Evolutionary conservation across 1,140 invertebrate genomes (phyloP), one percentile per base, ranked within the genome.

Genomic region (Drosophila teissieri): DNA sequence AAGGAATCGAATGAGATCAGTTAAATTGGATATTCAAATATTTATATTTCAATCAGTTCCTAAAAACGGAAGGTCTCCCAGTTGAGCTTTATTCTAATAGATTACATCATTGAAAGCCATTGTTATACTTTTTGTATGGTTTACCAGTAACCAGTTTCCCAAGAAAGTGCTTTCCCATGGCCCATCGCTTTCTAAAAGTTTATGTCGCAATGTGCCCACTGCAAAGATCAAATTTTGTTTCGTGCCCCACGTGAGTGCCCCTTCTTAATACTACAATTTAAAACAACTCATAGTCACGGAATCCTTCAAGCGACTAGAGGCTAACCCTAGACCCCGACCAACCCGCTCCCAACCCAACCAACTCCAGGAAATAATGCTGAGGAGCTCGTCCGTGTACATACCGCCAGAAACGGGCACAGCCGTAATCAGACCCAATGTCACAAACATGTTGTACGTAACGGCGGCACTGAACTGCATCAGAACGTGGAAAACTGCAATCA

Each of bases 401-500:
- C 98, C 96, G 93, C 97, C 97, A 62, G 97, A 98, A 62, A 98
- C 95, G 55, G 97, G 97, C 79, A 98, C 96, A 46, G 97, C 96
- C 52, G 97, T 96, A 73, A 98, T 97, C 60, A 98, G 94, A 77
- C 97, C 97, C 49, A 98, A 94, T 22, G 97, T 98, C 42, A 98
- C 97, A 93, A 98, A 98, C 70, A 98, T 94, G 92, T 98, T 97
- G 92, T 98, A 98, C 2, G 97, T 98, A 54, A 98, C 93, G 48
- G 96, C 95, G 57, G 97, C 95, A 72, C 97, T 97, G 93, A 98
- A 98, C 93, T 98, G 98, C 75, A 96, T 97, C 80, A 98, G 93
- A 92, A 98, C 94, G 92, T 98, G 97, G 78, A 98, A 97, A 91
- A 96, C 97, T 98, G 94, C 63, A 95, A 95, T 89, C 69, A 80